phyloP scores from a whole-genome alignment of 2,797 vertebrate genomes.

The Gouania willdenowi region DNA sequence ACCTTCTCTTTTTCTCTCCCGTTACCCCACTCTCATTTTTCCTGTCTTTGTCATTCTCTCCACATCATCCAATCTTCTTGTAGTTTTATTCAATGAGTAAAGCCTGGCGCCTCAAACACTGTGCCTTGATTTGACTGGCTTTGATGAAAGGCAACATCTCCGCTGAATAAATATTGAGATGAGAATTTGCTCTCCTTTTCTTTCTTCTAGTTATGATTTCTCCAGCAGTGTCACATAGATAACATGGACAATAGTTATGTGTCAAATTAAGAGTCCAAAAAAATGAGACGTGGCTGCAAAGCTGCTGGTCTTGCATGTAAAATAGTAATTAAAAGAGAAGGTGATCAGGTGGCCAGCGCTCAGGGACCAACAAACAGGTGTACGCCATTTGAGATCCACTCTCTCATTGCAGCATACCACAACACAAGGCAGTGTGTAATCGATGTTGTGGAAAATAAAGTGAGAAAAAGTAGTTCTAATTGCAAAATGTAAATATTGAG shows the following conservation, averaged over 20 bases:
- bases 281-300: slow-evolving; percentile 11
- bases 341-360: slow-evolving; percentile 27
- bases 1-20: slow-evolving; percentile 27
- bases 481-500: slow-evolving; percentile 87
- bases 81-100: slow-evolving; percentile 31
- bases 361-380: slow-evolving; percentile 71
- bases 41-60: slow-evolving; percentile 59
- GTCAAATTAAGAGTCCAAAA: slow-evolving; percentile 10
- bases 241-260: slow-evolving; percentile 35
- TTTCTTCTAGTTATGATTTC: slow-evolving; percentile 28
- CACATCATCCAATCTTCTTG: slow-evolving; percentile 49
- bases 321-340: slow-evolving; percentile 28
- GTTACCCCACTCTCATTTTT: slow-evolving; percentile 50
- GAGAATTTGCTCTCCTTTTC: slow-evolving; percentile 38
- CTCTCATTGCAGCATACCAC: slow-evolving; percentile 46
- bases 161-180: slow-evolving; percentile 61
- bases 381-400: slow-evolving; percentile 40
- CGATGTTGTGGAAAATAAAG: slow-evolving; percentile 79
- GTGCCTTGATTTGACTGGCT: slow-evolving; percentile 58
- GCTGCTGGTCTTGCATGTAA: slow-evolving; percentile 12
- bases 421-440: slow-evolving; percentile 61
- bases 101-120: slow-evolving; percentile 50
- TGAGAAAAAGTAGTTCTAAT: slow-evolving; percentile 81
- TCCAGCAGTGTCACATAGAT: slow-evolving; percentile 16
- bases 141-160: slow-evolving; percentile 65